Percentiles rank a stretch among this genome's conserved stretches.
Conservation (phyloP, 1,140 invertebrate species). For the Pseudomyrmex sp. region DNA sequence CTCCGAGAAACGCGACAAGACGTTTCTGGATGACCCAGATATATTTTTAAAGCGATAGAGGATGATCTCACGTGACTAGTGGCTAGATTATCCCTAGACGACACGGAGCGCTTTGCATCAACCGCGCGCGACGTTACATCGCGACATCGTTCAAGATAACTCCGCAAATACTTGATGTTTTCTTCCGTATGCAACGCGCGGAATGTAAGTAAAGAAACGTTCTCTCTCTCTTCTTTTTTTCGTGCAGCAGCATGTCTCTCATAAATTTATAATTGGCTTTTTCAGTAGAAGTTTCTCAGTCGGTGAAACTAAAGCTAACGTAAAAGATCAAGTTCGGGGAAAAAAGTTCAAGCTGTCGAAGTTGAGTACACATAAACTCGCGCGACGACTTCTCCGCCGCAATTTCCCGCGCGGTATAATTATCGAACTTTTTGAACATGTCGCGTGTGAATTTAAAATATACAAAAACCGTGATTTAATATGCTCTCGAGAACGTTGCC, state of each 20-base stretch:
- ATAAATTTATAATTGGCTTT: slow-evolving; percentile 54
- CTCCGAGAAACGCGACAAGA: not conserved
- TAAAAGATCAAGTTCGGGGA: slow-evolving; percentile 11
- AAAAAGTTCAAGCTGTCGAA: not conserved
- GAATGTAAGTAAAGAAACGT: slow-evolving; percentile 15
- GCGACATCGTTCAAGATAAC: not conserved
- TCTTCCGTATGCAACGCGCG: not conserved
- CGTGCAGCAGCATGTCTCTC: not conserved
- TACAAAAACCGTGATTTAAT: slow-evolving; percentile 15
- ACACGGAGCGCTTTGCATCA: slow-evolving; percentile 29
- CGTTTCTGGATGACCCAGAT: slow-evolving; percentile 44
- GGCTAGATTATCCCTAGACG: slow-evolving; percentile 51
- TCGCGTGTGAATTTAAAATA: slow-evolving; percentile 28
- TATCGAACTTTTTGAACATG: slow-evolving; percentile 33
- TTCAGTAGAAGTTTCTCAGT: slow-evolving; percentile 3
- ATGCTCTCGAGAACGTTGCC: not conserved
- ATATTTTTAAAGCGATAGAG: slow-evolving; percentile 57
- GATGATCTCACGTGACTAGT: slow-evolving; percentile 52
- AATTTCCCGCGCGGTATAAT: slow-evolving; percentile 20
- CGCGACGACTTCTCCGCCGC: slow-evolving; percentile 11
- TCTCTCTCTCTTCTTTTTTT: not conserved
- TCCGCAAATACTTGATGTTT: not conserved
- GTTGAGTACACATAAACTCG: slow-evolving; percentile 28
- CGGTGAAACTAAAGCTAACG: slow-evolving; percentile 3
- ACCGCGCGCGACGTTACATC: not conserved